Evolutionary conservation across 30 jellyfish, hydroid and myxozoan species (phyloP).

Genomic region (Aurelia aurita): DNA sequence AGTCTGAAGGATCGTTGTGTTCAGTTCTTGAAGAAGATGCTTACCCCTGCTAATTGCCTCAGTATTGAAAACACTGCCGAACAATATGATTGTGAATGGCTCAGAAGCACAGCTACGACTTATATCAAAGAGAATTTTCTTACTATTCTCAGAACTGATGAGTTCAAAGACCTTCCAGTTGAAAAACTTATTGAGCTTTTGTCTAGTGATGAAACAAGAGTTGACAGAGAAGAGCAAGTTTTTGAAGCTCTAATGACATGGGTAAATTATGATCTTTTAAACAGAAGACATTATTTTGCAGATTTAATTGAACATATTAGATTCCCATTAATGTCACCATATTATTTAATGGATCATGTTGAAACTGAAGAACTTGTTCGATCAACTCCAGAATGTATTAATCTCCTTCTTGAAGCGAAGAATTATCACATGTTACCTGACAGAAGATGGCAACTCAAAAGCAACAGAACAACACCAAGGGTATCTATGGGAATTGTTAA

Average conservation of each 20-base stretch:
- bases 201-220: constrained; percentile 93
- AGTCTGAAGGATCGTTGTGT: constrained; percentile 92
- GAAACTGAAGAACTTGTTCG: constrained; percentile 93
- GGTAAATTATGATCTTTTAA: constrained; percentile 75
- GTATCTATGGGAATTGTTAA: constrained; percentile 98
- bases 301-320: constrained; percentile 85
- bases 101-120: constrained; percentile 87
- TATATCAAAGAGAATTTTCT: constrained; percentile 86
- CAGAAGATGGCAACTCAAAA: constrained; percentile 95
- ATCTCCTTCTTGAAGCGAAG: constrained; percentile 95
- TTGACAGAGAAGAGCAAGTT: constrained; percentile 95
- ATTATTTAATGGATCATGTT: constrained; percentile 98
- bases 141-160: constrained; percentile 81
- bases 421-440: constrained; percentile 98
- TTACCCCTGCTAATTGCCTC: constrained; percentile 94
- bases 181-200: constrained; percentile 78
- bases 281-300: constrained; percentile 68
- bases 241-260: constrained; percentile 94
- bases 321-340: constrained; percentile 97
- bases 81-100: constrained; percentile 89
- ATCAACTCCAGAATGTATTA: constrained; percentile 93
- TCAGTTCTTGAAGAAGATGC: constrained; percentile 75
- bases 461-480: constrained; percentile 97
- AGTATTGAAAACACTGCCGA: constrained; percentile 95
- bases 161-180: constrained; percentile 71